A percentile compares a stretch with the other conserved stretches of the same genome.
Conservation (phyloP, 2,888 invertebrate species). For the Oscheius sp. region DNA sequence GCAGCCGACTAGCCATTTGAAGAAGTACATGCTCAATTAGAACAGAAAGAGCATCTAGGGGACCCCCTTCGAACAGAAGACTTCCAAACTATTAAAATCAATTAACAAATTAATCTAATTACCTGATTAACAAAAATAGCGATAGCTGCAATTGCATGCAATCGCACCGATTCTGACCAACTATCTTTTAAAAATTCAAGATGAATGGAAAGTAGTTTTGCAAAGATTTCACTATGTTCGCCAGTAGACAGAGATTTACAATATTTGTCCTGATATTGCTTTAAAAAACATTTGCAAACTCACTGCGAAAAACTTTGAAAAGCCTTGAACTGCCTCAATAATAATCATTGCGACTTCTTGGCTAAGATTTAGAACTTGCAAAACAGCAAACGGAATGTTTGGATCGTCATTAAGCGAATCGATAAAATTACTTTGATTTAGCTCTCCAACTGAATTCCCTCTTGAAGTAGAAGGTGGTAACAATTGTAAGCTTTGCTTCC, state of each 20-base stretch:
- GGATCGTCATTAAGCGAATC: constrained; percentile 17
- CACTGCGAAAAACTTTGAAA: constrained; percentile 60
- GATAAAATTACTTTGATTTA: not conserved
- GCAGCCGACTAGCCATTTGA: constrained; percentile 61
- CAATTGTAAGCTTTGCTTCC: constrained; percentile 9
- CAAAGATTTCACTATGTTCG: constrained; percentile 76
- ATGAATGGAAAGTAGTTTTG: constrained; percentile 85
- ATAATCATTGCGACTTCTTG: constrained; percentile 87
- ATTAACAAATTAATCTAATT: not conserved
- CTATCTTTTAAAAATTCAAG: constrained; percentile 85
- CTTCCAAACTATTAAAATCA: constrained; percentile 30
- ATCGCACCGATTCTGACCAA: constrained; percentile 88
- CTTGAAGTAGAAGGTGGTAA: constrained; percentile 22
- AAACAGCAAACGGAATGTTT: constrained; percentile 71
- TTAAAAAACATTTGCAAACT: not conserved
- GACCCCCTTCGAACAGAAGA: constrained; percentile 64
- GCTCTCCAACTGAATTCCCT: not conserved
- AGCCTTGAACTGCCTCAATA: constrained; percentile 78
- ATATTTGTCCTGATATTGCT: constrained; percentile 2
- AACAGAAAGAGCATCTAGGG: constrained; percentile 61
- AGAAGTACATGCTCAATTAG: constrained; percentile 64
- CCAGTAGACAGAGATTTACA: constrained; percentile 2
- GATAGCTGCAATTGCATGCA: constrained; percentile 89
- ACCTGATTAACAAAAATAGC: constrained; percentile 87
- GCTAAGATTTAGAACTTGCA: constrained; percentile 81